Base-by-base conservation (phyloP, 1,140 invertebrate species). In the Pseudomyrmex gracilis region DNA sequence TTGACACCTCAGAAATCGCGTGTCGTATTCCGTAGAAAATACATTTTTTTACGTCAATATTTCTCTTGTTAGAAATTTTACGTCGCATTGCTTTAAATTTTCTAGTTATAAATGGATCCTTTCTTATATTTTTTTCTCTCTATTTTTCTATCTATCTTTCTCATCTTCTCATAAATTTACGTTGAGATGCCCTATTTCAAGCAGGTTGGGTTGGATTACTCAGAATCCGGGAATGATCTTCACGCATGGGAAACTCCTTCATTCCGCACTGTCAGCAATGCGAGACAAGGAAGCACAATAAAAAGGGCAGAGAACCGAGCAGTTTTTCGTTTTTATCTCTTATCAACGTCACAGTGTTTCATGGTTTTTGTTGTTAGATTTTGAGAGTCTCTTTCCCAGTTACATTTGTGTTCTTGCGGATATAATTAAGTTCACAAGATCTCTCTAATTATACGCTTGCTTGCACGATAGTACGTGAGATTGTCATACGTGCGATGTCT, bases 211-310 rank as follows among this genome's bases (percentile, higher is more conserved):
- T 49, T 80, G n/a, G 53, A 70, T 80, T 70, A 70, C 68, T 58
- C 43, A 49, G 66, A 71, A 80, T 80, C 55, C 55, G 12, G 20
- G 12, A 70, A 45, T 67, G 20, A 80, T 80, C 22, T 58, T 57
- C 57, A 68, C 51, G 64, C 64, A 78, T 78, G 64, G 43, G 17
- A n/a, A 24, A 10, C 3, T 60, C 22, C 53, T 57, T 58, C 57
- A 80, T 80, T 80, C 64, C 76, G 76, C 49, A 55, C n/a, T 20
- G 49, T 67, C 61, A 77, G 63, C 76, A 58, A 80, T 80, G 66
- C 66, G 66, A 58, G 66, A 60, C 64, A 70, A 58, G 8, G 7
- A 47, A 34, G 24, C 2, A 57, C 47, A 67, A 77, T n/a, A 68
- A 77, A 64, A 51, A 76, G 22, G 10, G 7, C 9, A 43, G 47